Conservation (phyloP, 2,888 invertebrate genomes). For the Coleophora flavipennella region DNA sequence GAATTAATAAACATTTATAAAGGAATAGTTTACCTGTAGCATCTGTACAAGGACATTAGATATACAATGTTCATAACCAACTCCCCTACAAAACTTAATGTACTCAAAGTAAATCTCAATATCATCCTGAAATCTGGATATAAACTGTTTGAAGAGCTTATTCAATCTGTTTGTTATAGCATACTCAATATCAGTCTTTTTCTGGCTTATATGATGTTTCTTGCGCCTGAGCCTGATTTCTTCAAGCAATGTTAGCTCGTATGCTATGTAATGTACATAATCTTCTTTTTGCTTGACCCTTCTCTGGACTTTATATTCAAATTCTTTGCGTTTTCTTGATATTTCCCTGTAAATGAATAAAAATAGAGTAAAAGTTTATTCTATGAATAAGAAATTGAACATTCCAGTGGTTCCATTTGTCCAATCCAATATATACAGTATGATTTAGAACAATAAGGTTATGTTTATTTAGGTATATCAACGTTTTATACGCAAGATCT, state of each 20-base stretch:
- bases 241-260: conserved; percentile 78
- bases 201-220: conserved; percentile 69
- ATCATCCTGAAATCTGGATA: conserved; percentile 80
- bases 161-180: conserved; percentile 81
- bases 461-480: background rate
- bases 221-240: conserved; percentile 76
- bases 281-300: conserved; percentile 79
- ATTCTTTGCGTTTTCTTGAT: conserved; percentile 78
- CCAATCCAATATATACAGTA: background rate
- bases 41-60: conserved; percentile 74
- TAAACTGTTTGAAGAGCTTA: conserved; percentile 80
- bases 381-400: too few species aligned
- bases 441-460: background rate
- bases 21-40: conserved; percentile 64
- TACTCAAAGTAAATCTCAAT: conserved; percentile 83
- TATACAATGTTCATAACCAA: conserved; percentile 68
- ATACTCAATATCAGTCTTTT: conserved; percentile 77
- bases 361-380: too few species aligned
- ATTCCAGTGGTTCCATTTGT: too few species aligned
- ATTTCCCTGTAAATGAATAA: conserved; percentile 73
- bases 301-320: conserved; percentile 81
- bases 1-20: background rate
- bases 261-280: conserved; percentile 79
- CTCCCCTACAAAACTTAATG: conserved; percentile 83
- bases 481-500: too few species aligned